These are phyloP conservation scores for Cryptotermes secundus DNA, from an alignment of 1,140 invertebrate species.

Conservation along the genomic window DNA sequence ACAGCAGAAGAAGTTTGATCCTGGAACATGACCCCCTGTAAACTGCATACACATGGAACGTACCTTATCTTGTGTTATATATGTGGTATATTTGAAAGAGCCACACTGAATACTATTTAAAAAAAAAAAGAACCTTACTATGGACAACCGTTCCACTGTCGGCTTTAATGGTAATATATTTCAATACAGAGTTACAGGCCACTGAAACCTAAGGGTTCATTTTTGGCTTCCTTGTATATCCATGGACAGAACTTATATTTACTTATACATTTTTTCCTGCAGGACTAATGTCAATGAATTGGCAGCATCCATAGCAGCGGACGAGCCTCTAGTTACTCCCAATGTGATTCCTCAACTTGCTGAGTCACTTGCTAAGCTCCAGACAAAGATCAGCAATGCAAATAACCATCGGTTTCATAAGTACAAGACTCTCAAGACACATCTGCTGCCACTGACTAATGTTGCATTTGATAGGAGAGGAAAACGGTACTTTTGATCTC, in stretches of 20 bases:
- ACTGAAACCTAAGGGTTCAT: background rate
- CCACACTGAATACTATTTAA: no score
- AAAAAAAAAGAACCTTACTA: no score
- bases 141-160: no score
- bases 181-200: no score
- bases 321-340: constrained; percentile 56
- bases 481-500: constrained; percentile 50
- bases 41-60: no score
- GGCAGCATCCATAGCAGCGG: constrained; percentile 50
- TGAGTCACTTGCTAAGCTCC: constrained; percentile 53
- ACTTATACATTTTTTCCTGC: constrained; percentile 37
- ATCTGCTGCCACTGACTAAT: constrained; percentile 77
- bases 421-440: constrained; percentile 66
- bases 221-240: background rate
- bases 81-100: no score
- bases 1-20: no score
- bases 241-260: background rate
- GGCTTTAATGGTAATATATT: no score
- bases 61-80: no score
- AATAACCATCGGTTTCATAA: constrained; percentile 63
- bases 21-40: no score
- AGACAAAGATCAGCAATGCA: constrained; percentile 53
- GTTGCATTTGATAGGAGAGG: constrained; percentile 71
- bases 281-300: constrained; percentile 58
- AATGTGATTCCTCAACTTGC: constrained; percentile 57